Conservation (phyloP, 2,888 invertebrate genomes). For the Hypolimnas misippus region DNA sequence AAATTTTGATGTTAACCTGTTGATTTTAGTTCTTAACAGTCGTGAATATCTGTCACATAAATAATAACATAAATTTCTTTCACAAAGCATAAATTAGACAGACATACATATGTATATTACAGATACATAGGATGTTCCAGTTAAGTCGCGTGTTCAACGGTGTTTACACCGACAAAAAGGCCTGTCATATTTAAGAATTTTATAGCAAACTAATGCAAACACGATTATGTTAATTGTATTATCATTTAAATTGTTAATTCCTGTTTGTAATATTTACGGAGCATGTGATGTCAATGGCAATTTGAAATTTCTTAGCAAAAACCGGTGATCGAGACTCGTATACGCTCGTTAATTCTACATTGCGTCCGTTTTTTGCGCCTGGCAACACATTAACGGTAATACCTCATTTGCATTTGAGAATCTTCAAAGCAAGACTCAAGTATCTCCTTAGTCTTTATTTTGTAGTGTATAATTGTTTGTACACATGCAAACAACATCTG, state of each 20-base stretch:
- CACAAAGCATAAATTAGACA: background rate
- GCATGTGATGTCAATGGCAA: conserved; percentile 41
- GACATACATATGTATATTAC: conserved; percentile 8
- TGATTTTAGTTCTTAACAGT: background rate
- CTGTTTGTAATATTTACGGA: conserved; percentile 10
- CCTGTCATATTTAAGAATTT: conserved; percentile 19
- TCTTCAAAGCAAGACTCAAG: conserved; percentile 44
- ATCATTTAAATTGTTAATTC: conserved; percentile 29
- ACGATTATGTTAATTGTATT: conserved; percentile 29
- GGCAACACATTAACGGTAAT: conserved; percentile 44
- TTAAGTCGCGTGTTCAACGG: conserved; percentile 18
- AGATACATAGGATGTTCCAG: conserved; percentile 19
- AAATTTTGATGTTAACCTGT: no score
- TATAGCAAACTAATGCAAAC: conserved; percentile 16
- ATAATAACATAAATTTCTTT: background rate
- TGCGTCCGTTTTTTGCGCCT: conserved; percentile 28
- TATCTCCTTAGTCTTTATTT: conserved; percentile 48
- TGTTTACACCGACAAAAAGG: conserved; percentile 18
- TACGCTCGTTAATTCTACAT: conserved; percentile 36
- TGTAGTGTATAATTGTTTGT: conserved; percentile 58
- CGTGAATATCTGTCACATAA: background rate
- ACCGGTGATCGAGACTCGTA: conserved; percentile 22
- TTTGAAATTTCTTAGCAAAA: conserved; percentile 38
- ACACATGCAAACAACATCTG: conserved; percentile 58
- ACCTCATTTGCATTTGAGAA: conserved; percentile 38